Percentiles rank a stretch among this genome's conserved stretches.
phyloP scores from a whole-genome alignment of 2,797 vertebrate species.

The Apogon talboti region DNA sequence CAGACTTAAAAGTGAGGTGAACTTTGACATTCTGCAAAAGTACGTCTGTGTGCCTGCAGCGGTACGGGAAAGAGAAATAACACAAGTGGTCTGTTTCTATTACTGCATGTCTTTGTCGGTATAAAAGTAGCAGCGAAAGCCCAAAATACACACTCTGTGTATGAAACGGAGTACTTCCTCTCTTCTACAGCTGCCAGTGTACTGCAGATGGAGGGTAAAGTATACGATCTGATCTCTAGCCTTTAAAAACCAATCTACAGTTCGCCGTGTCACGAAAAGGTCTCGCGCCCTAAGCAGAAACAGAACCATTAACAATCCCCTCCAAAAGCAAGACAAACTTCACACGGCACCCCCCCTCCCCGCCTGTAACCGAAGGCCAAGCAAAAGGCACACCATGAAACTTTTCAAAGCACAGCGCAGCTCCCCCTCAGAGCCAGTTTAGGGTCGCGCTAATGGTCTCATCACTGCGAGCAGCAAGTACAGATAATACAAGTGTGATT shows the following conservation, averaged over 20 bases:
- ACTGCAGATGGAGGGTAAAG: background rate
- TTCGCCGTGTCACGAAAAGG: slow-evolving; percentile 28
- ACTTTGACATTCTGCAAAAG: too few relatives aligned
- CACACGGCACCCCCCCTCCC: slow-evolving; percentile 22
- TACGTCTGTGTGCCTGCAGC: too few relatives aligned
- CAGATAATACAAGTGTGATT: slow-evolving; percentile 7
- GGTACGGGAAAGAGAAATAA: too few relatives aligned
- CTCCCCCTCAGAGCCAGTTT: slow-evolving; percentile 16
- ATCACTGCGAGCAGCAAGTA: slow-evolving; percentile 10
- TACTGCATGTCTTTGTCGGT: too few relatives aligned
- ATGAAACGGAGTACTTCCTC: background rate
- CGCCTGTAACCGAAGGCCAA: slow-evolving; percentile 56
- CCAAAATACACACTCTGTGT: slow-evolving; percentile 1
- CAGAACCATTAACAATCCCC: slow-evolving; percentile 39
- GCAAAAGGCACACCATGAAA: slow-evolving; percentile 33
- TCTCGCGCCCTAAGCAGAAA: slow-evolving; percentile 27
- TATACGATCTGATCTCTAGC: slow-evolving; percentile 16
- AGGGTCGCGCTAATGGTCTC: slow-evolving; percentile 27
- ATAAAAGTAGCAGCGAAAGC: background rate
- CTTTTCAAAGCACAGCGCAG: slow-evolving; percentile 40
- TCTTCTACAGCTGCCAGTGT: slow-evolving; percentile 6
- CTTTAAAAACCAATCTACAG: slow-evolving; percentile 38
- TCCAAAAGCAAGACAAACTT: slow-evolving; percentile 30
- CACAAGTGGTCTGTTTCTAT: too few relatives aligned
- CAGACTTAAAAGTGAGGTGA: too few relatives aligned